Evolutionary conservation across 2,113 vertebrate species (phyloP), one percentile per base, ranked within the genome.

Genomic region (Odobenus rosmarus): DNA sequence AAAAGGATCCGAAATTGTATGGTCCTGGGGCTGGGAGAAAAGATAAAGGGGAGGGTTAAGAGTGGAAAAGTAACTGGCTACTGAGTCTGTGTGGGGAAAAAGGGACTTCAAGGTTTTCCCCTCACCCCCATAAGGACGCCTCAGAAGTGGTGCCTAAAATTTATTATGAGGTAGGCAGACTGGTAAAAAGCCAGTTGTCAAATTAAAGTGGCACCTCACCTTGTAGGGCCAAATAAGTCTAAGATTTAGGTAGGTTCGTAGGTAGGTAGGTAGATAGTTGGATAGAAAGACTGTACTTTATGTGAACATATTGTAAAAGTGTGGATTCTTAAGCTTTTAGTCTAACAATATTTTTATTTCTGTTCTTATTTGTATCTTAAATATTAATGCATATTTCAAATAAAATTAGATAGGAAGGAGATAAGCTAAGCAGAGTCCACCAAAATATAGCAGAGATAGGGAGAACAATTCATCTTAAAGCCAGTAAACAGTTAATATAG

Each of bases 371-470:
- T 80, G 11, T 62, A 88, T 83, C 11, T 91, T 91, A 93, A 76
- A 46, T 69, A 96, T 53, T 59, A 81, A 89, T 90, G 85, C 51
- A 61, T 6, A 88, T 74, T 92, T 93, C 72, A 88, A 86, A 79
- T 57, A 74, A 88, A 85, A 92, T 33, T 76, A 90, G 21, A 71
- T 23, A 64, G 31, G 26, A 85, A 93, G 14, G 21, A 71, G 26
- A 81, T 69, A 88, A 74, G 4, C 72, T 69, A 36, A 71, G 39
- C 76, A 53, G 6, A 62, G 21, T 15, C 7, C 49, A 96, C 46
- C 93, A 69, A 93, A 85, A 76, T 36, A 53, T 1, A 91, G 14
- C 23, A 59, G 31, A 76, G 18, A 64, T 5, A 57, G 15, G 15
- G 24, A 57, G 5, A 89, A 55, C 31, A 88, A 57, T 92, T 36